phyloP scores from a whole-genome alignment of 2,888 invertebrate genomes.

The Pammene fasciana region DNA sequence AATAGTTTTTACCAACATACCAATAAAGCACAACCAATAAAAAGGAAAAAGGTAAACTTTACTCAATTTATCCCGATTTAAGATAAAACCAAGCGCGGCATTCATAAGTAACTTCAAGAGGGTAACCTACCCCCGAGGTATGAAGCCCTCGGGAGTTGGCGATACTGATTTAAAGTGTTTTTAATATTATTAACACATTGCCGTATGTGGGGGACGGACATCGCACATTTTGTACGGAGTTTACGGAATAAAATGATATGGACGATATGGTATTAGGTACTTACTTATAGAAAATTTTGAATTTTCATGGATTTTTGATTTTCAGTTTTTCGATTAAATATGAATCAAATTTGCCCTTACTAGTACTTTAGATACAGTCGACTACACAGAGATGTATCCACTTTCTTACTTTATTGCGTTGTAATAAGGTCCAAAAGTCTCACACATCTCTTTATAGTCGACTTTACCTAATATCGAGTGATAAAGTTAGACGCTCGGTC shows the following conservation, averaged over 20 bases:
- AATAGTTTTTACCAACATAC: neutral
- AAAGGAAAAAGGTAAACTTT: neutral
- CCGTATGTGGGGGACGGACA: conserved; percentile 10
- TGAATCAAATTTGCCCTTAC: too few species aligned
- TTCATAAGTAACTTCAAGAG: conserved; percentile 19
- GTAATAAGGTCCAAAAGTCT: too few species aligned
- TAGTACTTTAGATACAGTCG: too few species aligned
- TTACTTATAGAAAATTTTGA: too few species aligned
- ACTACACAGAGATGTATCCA: too few species aligned
- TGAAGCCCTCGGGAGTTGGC: conserved; percentile 31
- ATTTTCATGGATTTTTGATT: too few species aligned
- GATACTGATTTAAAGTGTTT: conserved; percentile 42
- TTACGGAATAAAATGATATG: neutral
- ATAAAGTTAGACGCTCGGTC: too few species aligned
- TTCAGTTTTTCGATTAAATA: too few species aligned
- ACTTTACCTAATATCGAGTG: too few species aligned
- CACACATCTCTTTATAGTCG: too few species aligned
- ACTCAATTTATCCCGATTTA: conserved; percentile 24
- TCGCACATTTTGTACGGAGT: neutral
- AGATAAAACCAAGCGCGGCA: conserved; percentile 28
- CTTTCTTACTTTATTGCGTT: too few species aligned
- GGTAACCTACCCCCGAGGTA: conserved; percentile 28
- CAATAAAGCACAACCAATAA: neutral
- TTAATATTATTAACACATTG: conserved; percentile 38
- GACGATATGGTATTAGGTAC: too few species aligned